phyloP scores from a whole-genome alignment of 2,113 vertebrate species.

The Ceyx cyanopectus region DNA sequence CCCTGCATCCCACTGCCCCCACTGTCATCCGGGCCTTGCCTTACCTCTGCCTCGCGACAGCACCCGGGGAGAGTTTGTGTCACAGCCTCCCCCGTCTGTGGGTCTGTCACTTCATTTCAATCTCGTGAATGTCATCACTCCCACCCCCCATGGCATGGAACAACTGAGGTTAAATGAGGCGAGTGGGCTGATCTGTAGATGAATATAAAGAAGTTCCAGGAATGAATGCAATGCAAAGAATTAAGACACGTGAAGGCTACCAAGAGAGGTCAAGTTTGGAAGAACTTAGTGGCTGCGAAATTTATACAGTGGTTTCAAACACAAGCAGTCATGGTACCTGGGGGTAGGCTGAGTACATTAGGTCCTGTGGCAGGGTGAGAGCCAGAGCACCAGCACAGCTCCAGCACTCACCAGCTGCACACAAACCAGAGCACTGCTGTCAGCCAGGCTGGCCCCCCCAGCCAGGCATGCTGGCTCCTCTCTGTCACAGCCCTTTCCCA shows the following conservation, averaged over 20 bases:
- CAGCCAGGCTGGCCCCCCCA: not conserved
- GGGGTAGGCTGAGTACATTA: not conserved
- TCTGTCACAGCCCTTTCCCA: not conserved
- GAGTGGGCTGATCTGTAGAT: not conserved
- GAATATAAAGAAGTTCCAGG: not conserved
- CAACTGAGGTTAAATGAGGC: not conserved
- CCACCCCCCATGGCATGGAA: rapidly evolving
- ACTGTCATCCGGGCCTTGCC: not conserved
- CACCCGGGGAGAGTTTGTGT: not conserved
- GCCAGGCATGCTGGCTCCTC: rapidly evolving
- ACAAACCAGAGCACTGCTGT: not conserved
- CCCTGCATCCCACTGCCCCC: not conserved
- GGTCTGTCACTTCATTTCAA: not conserved
- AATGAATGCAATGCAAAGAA: not conserved
- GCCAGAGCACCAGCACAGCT: no score
- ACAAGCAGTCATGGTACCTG: not conserved
- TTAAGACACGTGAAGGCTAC: not conserved
- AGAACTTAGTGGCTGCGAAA: not conserved
- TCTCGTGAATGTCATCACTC: not conserved
- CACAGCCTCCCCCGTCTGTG: not conserved
- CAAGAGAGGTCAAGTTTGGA: not conserved
- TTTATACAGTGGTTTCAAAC: not conserved
- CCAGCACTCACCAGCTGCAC: not conserved
- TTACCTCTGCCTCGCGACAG: rapidly evolving
- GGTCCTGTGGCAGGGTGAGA: not conserved